These are phyloP conservation scores for Cyprichromis sp. DNA, from an alignment of 2,113 vertebrate genomes.

Conservation along the genomic window DNA sequence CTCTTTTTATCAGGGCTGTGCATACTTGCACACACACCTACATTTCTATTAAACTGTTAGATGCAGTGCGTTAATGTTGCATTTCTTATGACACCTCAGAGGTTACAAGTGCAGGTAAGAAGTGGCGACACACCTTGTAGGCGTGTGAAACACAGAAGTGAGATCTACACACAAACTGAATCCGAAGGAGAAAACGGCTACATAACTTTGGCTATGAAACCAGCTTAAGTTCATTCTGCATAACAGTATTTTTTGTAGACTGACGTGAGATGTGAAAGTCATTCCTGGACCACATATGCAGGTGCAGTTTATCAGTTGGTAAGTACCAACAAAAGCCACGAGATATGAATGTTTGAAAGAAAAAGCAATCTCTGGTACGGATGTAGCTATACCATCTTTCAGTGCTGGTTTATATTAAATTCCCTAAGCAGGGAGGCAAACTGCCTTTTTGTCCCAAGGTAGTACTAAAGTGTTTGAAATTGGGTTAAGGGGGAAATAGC, in stretches of 20 bases:
- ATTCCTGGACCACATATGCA: slow-evolving; percentile 1
- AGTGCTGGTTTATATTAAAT: slow-evolving; percentile 62
- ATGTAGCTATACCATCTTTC: slow-evolving; percentile 47
- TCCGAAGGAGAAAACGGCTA: background rate
- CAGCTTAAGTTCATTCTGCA: background rate
- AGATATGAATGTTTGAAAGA: slow-evolving; percentile 12
- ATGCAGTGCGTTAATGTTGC: background rate
- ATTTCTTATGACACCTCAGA: background rate
- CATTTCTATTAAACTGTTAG: background rate
- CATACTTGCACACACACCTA: background rate
- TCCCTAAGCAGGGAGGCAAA: slow-evolving; percentile 56
- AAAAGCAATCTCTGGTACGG: slow-evolving; percentile 19
- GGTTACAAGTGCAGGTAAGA: background rate
- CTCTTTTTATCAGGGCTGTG: background rate
- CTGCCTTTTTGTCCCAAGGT: slow-evolving; percentile 62
- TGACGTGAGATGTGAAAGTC: background rate
- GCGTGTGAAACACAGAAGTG: background rate
- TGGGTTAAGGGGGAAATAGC: slow-evolving; percentile 72
- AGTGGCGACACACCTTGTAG: background rate
- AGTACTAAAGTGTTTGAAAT: slow-evolving; percentile 71
- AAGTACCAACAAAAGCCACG: slow-evolving; percentile 9
- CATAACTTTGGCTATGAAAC: background rate
- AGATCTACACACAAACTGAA: slow-evolving; percentile 2
- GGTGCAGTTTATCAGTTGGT: slow-evolving; percentile 11
- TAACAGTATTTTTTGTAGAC: background rate